Evolutionary conservation across 53 echinoderm and acorn worm genomes (phyloP).

Genomic region (Crossaster papposus): DNA sequence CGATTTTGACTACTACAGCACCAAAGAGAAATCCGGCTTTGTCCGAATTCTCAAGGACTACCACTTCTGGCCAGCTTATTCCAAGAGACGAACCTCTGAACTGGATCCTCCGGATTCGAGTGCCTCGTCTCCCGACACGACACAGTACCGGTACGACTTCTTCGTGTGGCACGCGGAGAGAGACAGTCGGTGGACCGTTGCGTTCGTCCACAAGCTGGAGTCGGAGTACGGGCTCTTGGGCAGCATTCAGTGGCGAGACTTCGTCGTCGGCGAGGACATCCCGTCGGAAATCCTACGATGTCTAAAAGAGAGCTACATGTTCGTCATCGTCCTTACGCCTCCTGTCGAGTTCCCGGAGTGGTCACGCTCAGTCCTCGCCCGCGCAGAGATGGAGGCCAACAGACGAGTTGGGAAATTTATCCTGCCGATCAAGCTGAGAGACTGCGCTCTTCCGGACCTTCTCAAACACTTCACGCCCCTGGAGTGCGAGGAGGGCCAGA

Average conservation of each 20-base stretch:
- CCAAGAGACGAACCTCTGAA: slow-evolving; percentile 1
- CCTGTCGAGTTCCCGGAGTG: not conserved
- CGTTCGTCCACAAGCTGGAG: slow-evolving; percentile 73
- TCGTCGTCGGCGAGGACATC: slow-evolving; percentile 40
- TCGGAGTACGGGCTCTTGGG: slow-evolving; percentile 49
- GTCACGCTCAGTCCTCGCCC: not conserved
- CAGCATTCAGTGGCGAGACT: slow-evolving; percentile 69
- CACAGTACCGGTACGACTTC: slow-evolving; percentile 61
- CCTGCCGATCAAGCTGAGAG: slow-evolving; percentile 59
- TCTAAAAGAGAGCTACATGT: slow-evolving; percentile 59
- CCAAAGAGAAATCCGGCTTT: slow-evolving; percentile 39
- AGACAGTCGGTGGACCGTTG: slow-evolving; percentile 73
- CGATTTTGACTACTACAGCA: slow-evolving; percentile 66
- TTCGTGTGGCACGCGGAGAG: slow-evolving; percentile 66
- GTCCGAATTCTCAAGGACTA: slow-evolving; percentile 59
- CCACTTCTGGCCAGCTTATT: slow-evolving; percentile 60
- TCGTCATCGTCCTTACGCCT: slow-evolving; percentile 54
- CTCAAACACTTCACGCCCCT: slow-evolving; percentile 3
- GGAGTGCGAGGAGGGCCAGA: slow-evolving; percentile 59
- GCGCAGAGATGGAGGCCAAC: slow-evolving; percentile 43
- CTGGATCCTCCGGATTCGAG: not conserved
- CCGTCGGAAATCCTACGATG: slow-evolving; percentile 7
- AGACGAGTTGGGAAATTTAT: slow-evolving; percentile 41
- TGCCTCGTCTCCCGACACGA: not conserved
- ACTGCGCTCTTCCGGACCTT: slow-evolving; percentile 36